phyloP scores from a whole-genome alignment of 2,797 vertebrate genomes.

The Pseudomugil tenellus region DNA sequence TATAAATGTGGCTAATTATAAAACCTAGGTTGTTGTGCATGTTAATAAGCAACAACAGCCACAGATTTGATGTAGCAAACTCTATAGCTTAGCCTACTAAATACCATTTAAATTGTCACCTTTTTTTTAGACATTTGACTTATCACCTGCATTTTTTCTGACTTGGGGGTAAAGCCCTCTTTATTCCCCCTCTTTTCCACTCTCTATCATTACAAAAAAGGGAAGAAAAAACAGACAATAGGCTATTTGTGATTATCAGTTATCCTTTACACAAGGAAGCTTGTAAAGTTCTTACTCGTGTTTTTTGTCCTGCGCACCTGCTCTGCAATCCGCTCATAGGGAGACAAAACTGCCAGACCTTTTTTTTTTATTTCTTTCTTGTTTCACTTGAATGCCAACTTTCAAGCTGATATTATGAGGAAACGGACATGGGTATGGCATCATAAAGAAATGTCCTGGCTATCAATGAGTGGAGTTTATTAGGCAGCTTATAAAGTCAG shows the following conservation, averaged over 20 bases:
- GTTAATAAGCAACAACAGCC: no score
- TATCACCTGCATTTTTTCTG: slow-evolving; percentile 42
- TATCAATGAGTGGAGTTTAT: slow-evolving; percentile 61
- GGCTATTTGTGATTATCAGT: background rate
- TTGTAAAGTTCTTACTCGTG: background rate
- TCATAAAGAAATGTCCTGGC: slow-evolving; percentile 47
- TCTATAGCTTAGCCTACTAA: no score
- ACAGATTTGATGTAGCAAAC: slow-evolving; percentile 24
- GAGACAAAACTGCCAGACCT: background rate
- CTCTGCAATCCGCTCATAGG: background rate
- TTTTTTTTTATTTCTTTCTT: slow-evolving; percentile 1
- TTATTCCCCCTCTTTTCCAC: background rate
- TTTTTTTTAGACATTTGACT: slow-evolving; percentile 49
- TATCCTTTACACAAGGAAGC: background rate
- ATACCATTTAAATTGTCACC: slow-evolving; percentile 18
- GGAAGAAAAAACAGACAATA: background rate
- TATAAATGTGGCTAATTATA: no score
- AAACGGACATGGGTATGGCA: slow-evolving; percentile 20
- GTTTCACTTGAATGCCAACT: background rate
- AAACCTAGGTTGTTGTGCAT: no score
- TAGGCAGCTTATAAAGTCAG: slow-evolving; percentile 69
- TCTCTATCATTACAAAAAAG: background rate
- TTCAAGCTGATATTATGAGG: background rate
- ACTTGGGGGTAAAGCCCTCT: background rate
- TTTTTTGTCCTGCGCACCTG: slow-evolving; percentile 49